A percentile compares a stretch with the other conserved stretches of the same genome.
Evolutionary conservation across 2,113 vertebrate species (phyloP).

Genomic region (Urocynchramus pylzowi): DNA sequence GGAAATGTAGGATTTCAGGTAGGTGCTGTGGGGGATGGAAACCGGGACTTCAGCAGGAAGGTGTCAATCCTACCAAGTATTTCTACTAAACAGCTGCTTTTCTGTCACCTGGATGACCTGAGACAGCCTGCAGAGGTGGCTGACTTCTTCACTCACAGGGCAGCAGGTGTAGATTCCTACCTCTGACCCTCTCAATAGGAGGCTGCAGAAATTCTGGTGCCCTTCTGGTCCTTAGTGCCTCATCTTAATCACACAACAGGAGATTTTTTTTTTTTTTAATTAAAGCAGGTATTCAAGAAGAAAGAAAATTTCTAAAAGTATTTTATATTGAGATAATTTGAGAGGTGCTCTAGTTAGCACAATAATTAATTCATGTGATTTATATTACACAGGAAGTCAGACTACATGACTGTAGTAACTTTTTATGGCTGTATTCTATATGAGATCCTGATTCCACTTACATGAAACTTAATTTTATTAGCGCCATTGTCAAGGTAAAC

Average conservation of each 20-base stretch:
- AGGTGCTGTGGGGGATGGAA: neutral
- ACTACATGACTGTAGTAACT: neutral
- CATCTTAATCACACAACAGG: neutral
- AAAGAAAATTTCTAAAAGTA: neutral
- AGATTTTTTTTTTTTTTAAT: neutral
- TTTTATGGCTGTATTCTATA: neutral
- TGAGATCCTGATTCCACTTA: neutral
- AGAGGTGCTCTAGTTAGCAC: neutral
- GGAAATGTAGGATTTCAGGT: neutral
- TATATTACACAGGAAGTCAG: neutral
- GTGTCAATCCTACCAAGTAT: neutral
- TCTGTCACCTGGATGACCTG: rapidly evolving
- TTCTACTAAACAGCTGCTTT: neutral
- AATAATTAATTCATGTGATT: neutral
- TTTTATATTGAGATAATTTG: neutral
- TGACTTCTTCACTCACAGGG: neutral
- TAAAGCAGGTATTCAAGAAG: neutral
- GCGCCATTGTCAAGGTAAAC: neutral
- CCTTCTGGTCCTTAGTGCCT: neutral
- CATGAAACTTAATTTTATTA: neutral
- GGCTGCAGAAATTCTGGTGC: neutral
- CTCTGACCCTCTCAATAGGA: neutral
- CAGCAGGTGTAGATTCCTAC: neutral
- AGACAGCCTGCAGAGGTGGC: neutral
- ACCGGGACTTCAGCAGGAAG: neutral